phyloP scores from a whole-genome alignment of 2,797 vertebrate species.

The Malacoctenus gilli region DNA sequence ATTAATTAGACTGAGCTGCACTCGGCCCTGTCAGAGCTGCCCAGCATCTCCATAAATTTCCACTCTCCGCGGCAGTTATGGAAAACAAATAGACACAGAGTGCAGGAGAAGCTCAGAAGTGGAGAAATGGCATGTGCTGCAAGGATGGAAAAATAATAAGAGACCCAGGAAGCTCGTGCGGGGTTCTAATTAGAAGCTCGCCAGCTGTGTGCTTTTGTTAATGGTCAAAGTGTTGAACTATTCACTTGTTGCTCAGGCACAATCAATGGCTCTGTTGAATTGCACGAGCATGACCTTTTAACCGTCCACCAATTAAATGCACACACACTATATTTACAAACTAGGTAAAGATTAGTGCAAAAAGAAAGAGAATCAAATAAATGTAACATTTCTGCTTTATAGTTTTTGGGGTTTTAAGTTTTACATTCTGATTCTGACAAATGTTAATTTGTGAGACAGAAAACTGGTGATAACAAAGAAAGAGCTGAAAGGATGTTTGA shows the following conservation, averaged over 20 bases:
- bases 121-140: slow-evolving; percentile 16
- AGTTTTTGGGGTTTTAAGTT: not conserved
- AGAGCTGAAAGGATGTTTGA: too few species aligned
- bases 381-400: too few species aligned
- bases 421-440: not conserved
- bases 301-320: too few species aligned
- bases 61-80: slow-evolving; percentile 49
- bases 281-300: too few species aligned
- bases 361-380: too few species aligned
- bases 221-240: too few species aligned
- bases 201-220: slow-evolving; percentile 32
- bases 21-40: slow-evolving; percentile 42
- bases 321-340: too few species aligned
- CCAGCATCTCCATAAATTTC: slow-evolving; percentile 50
- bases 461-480: too few species aligned
- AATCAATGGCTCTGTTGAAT: too few species aligned
- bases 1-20: slow-evolving; percentile 70
- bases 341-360: too few species aligned
- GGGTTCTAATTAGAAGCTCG: slow-evolving; percentile 39
- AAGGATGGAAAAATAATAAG: slow-evolving; percentile 12
- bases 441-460: not conserved
- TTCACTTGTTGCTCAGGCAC: too few species aligned
- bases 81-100: slow-evolving; percentile 57
- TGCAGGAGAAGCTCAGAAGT: slow-evolving; percentile 17
- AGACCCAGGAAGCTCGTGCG: slow-evolving; percentile 12